Conservation (phyloP, 1,140 invertebrate species). For the Drosophila oshimai region DNA sequence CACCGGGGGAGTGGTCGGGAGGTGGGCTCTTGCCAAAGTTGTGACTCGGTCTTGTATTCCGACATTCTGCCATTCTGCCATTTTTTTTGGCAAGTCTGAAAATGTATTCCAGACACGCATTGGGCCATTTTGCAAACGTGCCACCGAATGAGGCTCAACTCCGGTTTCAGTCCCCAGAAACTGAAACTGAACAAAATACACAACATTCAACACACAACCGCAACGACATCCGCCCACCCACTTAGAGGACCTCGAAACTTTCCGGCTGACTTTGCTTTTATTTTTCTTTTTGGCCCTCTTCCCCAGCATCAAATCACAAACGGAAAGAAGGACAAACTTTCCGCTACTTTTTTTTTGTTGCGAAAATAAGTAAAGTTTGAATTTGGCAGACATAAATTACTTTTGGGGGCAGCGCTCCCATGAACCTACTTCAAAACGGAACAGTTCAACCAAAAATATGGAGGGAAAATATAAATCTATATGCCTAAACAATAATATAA, state of each 20-base stretch:
- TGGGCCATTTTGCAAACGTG: conserved; percentile 79
- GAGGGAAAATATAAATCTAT: too few relatives aligned
- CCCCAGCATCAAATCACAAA: conserved; percentile 29
- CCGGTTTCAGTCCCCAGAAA: background rate
- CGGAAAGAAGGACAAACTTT: conserved; percentile 37
- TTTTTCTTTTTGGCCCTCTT: conserved; percentile 21
- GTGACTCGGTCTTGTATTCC: conserved; percentile 21
- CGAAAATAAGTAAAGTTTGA: conserved; percentile 76
- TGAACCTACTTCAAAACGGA: background rate
- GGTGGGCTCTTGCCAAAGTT: conserved; percentile 4
- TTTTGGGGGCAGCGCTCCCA: background rate
- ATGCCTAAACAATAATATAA: too few relatives aligned
- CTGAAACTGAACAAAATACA: background rate
- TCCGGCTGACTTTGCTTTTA: conserved; percentile 60
- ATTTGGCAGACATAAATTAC: conserved; percentile 72
- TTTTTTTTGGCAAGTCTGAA: conserved; percentile 75
- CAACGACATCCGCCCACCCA: conserved; percentile 64
- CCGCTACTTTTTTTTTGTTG: conserved; percentile 11
- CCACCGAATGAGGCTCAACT: conserved; percentile 68
- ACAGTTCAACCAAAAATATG: background rate
- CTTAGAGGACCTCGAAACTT: conserved; percentile 44
- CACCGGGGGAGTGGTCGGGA: conserved; percentile 24
- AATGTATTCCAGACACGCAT: conserved; percentile 81
- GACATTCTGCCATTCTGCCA: too few relatives aligned
- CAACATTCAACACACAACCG: conserved; percentile 50